A percentile compares a stretch with the other conserved stretches of the same genome.
phyloP scores from a whole-genome alignment of 1,140 invertebrate species.

The Temnothorax curvispinosus region DNA sequence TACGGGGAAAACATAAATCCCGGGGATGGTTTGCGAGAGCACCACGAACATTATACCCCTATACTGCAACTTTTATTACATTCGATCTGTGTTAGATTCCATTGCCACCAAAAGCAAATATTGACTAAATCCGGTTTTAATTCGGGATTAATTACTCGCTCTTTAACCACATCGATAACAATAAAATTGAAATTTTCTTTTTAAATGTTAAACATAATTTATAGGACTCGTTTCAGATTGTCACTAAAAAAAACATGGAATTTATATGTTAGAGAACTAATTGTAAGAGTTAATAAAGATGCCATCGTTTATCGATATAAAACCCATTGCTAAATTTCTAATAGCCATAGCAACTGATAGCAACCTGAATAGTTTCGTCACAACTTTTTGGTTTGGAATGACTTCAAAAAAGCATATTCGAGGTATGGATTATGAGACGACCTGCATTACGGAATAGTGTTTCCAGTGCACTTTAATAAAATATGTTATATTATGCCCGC shows the following conservation, averaged over 20 bases:
- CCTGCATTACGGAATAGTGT: constrained; percentile 9
- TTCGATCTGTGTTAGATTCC: neutral
- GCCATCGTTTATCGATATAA: neutral
- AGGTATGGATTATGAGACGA: neutral
- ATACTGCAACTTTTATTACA: constrained; percentile 22
- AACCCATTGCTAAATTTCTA: neutral
- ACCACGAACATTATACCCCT: constrained; percentile 20
- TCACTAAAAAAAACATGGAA: neutral
- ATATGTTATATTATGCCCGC: constrained; percentile 54
- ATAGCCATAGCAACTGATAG: neutral
- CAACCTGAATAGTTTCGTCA: neutral
- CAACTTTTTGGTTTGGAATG: neutral
- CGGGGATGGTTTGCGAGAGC: neutral
- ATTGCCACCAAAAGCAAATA: neutral
- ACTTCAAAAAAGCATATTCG: neutral
- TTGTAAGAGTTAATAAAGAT: neutral
- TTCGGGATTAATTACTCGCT: neutral
- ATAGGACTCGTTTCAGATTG: neutral
- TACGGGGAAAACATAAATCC: constrained; percentile 56
- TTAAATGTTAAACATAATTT: neutral
- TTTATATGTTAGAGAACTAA: neutral
- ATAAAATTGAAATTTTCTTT: neutral
- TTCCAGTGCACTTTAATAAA: constrained; percentile 47
- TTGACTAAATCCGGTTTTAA: neutral
- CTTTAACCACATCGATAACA: neutral